Conservation (phyloP, 2,888 invertebrate genomes). For the Pandemis corylana region DNA sequence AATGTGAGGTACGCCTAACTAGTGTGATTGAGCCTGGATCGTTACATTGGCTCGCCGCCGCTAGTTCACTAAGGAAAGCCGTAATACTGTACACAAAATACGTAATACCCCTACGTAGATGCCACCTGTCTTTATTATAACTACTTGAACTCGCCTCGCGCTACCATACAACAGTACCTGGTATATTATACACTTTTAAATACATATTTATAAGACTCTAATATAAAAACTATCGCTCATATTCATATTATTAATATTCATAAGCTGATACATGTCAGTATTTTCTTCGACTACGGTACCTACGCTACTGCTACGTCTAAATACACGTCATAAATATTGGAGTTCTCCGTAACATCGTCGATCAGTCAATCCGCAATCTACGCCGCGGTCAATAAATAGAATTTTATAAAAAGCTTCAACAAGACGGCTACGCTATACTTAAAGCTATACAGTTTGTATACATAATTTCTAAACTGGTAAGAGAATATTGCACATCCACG, state of each 20-base stretch:
- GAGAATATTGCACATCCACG: constrained; percentile 82
- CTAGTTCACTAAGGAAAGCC: background rate
- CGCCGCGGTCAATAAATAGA: constrained; percentile 81
- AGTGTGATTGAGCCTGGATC: background rate
- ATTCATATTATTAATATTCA: constrained; percentile 60
- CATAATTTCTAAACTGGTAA: constrained; percentile 81
- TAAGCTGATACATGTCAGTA: constrained; percentile 70
- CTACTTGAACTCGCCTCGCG: constrained; percentile 40
- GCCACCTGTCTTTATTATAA: constrained; percentile 4
- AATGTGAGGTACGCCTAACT: background rate
- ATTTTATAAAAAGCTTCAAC: constrained; percentile 84
- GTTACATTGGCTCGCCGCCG: constrained; percentile 4
- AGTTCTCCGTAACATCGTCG: constrained; percentile 77
- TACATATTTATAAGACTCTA: constrained; percentile 70
- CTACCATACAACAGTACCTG: constrained; percentile 53
- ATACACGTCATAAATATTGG: constrained; percentile 79
- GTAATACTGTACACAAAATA: constrained; percentile 19
- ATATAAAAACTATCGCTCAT: constrained; percentile 79
- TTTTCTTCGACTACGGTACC: constrained; percentile 53
- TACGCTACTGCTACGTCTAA: constrained; percentile 69
- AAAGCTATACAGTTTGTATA: constrained; percentile 84
- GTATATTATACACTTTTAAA: constrained; percentile 53
- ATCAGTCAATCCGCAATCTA: constrained; percentile 81
- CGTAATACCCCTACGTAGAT: constrained; percentile 11
- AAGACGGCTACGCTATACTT: constrained; percentile 82